Evolutionary conservation across 2,113 vertebrate genomes (phyloP), one percentile per base, ranked within the genome.

Genomic region (Morphnarchus princeps): DNA sequence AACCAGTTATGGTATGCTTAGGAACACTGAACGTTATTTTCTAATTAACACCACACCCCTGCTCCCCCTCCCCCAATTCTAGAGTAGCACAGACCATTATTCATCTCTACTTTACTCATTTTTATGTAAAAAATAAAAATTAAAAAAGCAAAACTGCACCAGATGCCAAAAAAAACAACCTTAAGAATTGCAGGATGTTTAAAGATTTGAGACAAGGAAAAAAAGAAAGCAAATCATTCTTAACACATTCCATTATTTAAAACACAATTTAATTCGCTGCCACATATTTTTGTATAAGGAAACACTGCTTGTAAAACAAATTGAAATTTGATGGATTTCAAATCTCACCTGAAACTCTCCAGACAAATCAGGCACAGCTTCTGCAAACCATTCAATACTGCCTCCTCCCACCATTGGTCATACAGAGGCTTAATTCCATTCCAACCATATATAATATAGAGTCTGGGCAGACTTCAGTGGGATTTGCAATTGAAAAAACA

Each of bases 231-330:
- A 87, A 69, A 76, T 77, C 0, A 47, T 57, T 72, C 20, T 65
- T 81, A 89, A 81, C 29, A 57, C 8, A 71, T 93, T 90, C 67
- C 29, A 29, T 69, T 71, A 76, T 81, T 87, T 87, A 96, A 96
- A 96, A 89, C 57, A 88, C 67, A 89, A 92, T 71, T 66, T 92
- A 93, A 96, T 63, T 88, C 17, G 36, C 40, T 87, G 45, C 4
- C 66, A 88, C 34, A 13, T 86, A 52, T 84, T 97, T 97, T 97
- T 76, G 38, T 55, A 71, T 15, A 92, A 91, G 66, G 58, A 97
- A 96, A 69, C 14, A 91, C 4, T 14, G 0, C 43, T 83, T 74
- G 52, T n/a, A 80, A 92, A 96, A 94, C 22, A 66, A 90, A 91
- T 42, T 82, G 79, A 87, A 94, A 81, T 89, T 18, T 88, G 69